Evolutionary conservation across 2,797 vertebrate species (phyloP).

Genomic region (Eulemur albifrons): DNA sequence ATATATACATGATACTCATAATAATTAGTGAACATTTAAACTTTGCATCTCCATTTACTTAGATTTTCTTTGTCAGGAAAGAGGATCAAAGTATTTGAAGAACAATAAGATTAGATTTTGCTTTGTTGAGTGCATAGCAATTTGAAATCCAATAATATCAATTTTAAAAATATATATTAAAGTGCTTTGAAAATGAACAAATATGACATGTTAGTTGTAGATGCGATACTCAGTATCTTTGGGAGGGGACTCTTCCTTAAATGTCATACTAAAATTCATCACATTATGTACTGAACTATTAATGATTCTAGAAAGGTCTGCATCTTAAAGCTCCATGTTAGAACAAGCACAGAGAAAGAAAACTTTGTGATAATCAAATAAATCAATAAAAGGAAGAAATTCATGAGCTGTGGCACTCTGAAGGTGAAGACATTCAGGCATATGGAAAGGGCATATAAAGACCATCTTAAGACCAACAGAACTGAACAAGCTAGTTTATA

Average conservation of each 20-base stretch:
- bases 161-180: neutral
- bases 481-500: neutral
- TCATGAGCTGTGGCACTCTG: neutral
- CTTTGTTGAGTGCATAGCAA: neutral
- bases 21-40: neutral
- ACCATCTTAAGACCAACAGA: neutral
- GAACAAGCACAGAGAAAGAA: constrained; percentile 14
- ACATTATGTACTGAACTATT: constrained; percentile 41
- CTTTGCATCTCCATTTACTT: neutral
- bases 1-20: neutral
- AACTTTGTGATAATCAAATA: constrained; percentile 43
- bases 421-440: neutral
- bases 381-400: constrained; percentile 58
- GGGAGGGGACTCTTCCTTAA: neutral
- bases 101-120: neutral
- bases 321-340: constrained; percentile 27
- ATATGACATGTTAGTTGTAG: neutral
- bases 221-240: neutral
- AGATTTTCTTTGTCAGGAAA: neutral
- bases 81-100: neutral
- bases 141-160: neutral
- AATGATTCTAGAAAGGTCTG: constrained; percentile 57
- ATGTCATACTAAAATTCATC: neutral
- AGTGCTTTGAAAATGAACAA: neutral
- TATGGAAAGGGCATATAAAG: neutral